A percentile compares a stretch with the other conserved stretches of the same genome.
These are phyloP conservation scores for Callopanchax toddi DNA, from an alignment of 2,113 vertebrate genomes.

Conservation along the genomic window DNA sequence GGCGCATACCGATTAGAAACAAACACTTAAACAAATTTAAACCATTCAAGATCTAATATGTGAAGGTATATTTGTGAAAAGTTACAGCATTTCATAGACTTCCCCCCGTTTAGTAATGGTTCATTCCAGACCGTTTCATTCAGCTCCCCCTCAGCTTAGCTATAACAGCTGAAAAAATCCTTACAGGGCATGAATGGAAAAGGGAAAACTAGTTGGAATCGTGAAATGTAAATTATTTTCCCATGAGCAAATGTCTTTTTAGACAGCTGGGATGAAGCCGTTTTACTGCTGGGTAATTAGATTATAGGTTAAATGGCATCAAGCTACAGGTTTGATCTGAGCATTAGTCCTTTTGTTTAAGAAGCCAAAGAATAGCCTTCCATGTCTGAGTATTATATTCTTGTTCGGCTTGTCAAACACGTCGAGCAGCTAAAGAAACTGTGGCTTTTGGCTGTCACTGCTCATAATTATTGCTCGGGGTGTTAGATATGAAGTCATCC, in stretches of 20 bases:
- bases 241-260: no score
- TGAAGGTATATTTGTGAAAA: no score
- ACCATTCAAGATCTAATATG: no score
- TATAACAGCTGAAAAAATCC: slow-evolving; percentile 66
- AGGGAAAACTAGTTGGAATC: slow-evolving; percentile 28
- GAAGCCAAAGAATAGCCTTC: slow-evolving; percentile 14
- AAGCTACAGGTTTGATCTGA: slow-evolving; percentile 30
- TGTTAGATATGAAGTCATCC: slow-evolving; percentile 29
- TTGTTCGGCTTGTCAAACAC: slow-evolving; percentile 71
- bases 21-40: no score
- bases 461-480: slow-evolving; percentile 30
- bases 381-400: slow-evolving; percentile 52
- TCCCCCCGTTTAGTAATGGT: slow-evolving; percentile 49
- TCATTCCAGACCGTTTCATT: slow-evolving; percentile 71
- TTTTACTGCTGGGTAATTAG: background rate
- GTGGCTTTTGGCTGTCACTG: slow-evolving; percentile 18
- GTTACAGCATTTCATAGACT: no score
- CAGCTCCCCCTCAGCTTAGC: slow-evolving; percentile 45
- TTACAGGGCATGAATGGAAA: slow-evolving; percentile 71
- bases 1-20: fast-evolving
- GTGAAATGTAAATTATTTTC: slow-evolving; percentile 1
- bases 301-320: slow-evolving; percentile 35
- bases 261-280: background rate
- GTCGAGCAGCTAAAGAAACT: slow-evolving; percentile 57
- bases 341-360: slow-evolving; percentile 36